A percentile compares a stretch with the other conserved stretches of the same genome.
Evolutionary conservation across 2,888 invertebrate species (phyloP).

Genomic region (Melinaea menophilus): DNA sequence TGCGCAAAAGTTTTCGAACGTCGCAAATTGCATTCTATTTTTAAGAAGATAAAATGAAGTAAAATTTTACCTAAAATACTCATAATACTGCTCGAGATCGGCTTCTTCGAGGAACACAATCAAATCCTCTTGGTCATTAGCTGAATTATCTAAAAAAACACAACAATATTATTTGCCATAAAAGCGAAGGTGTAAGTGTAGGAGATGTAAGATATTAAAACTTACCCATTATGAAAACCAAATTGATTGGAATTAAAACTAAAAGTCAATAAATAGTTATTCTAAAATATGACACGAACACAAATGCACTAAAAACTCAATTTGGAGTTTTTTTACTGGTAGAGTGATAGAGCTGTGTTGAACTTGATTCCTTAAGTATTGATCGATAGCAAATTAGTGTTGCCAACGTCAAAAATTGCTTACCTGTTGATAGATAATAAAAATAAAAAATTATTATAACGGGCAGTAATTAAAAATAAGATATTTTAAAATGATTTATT

Average conservation of each 20-base stretch:
- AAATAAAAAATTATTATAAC: neutral
- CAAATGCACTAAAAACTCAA: neutral
- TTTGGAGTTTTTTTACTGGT: neutral
- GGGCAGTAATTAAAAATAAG: neutral
- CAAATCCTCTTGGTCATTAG: conserved; percentile 56
- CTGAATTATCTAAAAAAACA: conserved; percentile 52
- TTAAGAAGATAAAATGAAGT: conserved; percentile 12
- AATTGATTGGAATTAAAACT: conserved; percentile 1
- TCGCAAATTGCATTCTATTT: conserved; percentile 3
- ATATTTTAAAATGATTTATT: neutral
- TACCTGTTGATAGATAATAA: neutral
- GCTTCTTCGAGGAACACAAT: conserved; percentile 94
- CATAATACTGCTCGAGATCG: conserved; percentile 94
- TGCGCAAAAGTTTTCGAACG: conserved; percentile 10
- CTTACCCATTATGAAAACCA: conserved; percentile 43
- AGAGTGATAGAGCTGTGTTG: conserved; percentile 1
- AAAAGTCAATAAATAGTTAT: neutral
- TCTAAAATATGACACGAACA: conserved; percentile 8
- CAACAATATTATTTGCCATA: conserved; percentile 17
- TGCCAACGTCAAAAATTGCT: neutral
- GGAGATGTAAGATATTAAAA: conserved; percentile 12
- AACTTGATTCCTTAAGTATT: conserved; percentile 3
- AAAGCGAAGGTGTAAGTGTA: neutral
- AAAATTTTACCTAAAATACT: conserved; percentile 31
- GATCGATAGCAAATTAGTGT: neutral